Evolutionary conservation across 1,140 invertebrate genomes (phyloP).

Genomic region (Orchestia grillus): DNA sequence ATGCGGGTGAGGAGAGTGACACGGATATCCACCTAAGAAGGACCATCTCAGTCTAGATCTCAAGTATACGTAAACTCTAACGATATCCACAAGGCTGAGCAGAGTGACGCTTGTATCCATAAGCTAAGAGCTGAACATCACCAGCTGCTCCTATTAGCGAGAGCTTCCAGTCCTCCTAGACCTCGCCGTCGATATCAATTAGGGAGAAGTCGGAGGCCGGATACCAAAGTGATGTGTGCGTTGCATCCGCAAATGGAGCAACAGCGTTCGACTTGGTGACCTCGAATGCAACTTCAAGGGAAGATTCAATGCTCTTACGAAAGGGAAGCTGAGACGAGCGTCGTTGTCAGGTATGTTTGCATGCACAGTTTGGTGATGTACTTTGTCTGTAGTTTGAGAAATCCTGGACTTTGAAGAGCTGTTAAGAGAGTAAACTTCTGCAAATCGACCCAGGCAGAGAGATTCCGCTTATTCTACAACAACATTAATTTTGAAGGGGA

Average conservation of each 20-base stretch:
- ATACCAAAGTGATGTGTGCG: slow-evolving; percentile 30
- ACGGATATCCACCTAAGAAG: background rate
- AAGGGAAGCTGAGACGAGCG: background rate
- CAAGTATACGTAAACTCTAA: background rate
- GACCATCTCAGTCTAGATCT: background rate
- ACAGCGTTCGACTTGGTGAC: slow-evolving; percentile 12
- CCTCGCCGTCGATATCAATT: slow-evolving; percentile 8
- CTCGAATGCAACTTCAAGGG: background rate
- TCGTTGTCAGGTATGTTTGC: background rate
- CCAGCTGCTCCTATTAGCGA: background rate
- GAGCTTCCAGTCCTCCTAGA: background rate
- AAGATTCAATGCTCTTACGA: background rate
- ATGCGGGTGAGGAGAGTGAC: too few species aligned
- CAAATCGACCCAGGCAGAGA: too few species aligned
- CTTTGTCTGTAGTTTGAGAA: background rate
- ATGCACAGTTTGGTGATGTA: background rate
- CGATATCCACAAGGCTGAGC: background rate
- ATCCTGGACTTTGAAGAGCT: background rate
- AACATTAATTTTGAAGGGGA: too few species aligned
- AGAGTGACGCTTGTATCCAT: background rate
- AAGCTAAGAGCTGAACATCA: background rate
- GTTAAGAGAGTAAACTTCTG: background rate
- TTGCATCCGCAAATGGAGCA: slow-evolving; percentile 38
- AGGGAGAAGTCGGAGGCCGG: slow-evolving; percentile 12
- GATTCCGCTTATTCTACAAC: too few species aligned